Base-by-base conservation (phyloP, 2,113 vertebrate genomes). In the Picathartes gymnocephalus region DNA sequence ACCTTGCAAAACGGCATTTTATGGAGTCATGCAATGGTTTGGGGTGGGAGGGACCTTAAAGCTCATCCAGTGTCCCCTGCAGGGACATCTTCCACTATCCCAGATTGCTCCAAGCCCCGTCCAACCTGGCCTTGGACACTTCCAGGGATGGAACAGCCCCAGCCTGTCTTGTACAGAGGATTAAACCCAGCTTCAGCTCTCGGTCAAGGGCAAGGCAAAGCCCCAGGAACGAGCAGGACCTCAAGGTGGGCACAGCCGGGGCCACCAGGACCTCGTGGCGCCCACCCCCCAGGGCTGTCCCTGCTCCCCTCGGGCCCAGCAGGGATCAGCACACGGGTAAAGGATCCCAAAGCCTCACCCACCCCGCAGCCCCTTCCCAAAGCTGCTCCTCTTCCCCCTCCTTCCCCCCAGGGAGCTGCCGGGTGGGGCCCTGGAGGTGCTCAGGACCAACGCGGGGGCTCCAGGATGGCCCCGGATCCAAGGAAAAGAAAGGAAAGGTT, bases 121-220 rank as follows among this genome's bases (percentile, higher is more conserved):
- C 80, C 81, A 72, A 0, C 68, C 47, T 4, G 31, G 27, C 57
- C 18, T 62, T 4, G 68, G 68, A 1, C 69, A 27, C 22, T 28
- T 0, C 31, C 62, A 68, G 62, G 33, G 33, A 5, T 61, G 64
- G 6, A 13, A 11, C 53, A 76, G 39, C 62, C 54, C 24, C 45
- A 19, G 0, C 13, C 10, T 18, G 27, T 42, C 73, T 11, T 6
- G 10, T 2, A 1, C 0, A 18, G 21, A 53, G 39, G 42, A 12
- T 25, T 64, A 70, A 85, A 28, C 61, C n/a, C 21, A 7, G 20
- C 21, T 42, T 40, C 68, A 86, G 4, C 18, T 11, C 22, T 8
- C 5, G 18, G 21, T 11, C 33, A 51, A 30, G 57, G 31, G 8
- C 54, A 78, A 50, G 48, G 33, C 73, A 27, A 18, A 0, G 61